A percentile compares a stretch with the other conserved stretches of the same genome.
Conservation (phyloP, 2,797 vertebrate genomes). For the Myotis daubentonii region DNA sequence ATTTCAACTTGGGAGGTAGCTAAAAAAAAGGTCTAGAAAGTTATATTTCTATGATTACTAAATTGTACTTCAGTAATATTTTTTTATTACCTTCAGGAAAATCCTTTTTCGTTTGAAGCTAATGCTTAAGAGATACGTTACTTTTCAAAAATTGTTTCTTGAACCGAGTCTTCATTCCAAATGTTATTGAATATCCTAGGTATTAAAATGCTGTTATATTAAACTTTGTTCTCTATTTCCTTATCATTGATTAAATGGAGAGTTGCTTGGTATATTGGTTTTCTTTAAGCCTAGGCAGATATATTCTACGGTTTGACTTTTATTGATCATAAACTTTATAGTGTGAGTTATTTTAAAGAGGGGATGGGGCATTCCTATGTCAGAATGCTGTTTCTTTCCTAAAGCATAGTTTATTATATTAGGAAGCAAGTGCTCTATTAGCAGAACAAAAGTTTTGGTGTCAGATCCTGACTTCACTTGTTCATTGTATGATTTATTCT, state of each 20-base stretch:
- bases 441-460: background rate
- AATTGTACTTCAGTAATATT: background rate
- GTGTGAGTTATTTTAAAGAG: background rate
- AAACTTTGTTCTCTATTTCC: background rate
- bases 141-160: background rate
- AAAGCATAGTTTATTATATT: background rate
- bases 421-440: background rate
- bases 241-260: background rate
- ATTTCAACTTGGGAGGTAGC: background rate
- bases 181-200: background rate
- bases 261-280: background rate
- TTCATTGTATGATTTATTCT: background rate
- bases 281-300: background rate
- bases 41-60: background rate
- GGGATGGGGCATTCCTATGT: background rate
- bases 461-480: background rate
- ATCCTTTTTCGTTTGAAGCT: background rate
- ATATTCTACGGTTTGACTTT: background rate
- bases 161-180: background rate
- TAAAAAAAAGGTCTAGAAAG: background rate
- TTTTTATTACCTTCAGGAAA: background rate
- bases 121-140: background rate
- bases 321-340: background rate
- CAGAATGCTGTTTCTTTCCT: background rate
- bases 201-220: background rate